Evolutionary conservation across 2,797 vertebrate species (phyloP), one percentile per base, ranked within the genome.

Genomic region (Neosalanx taihuensis): DNA sequence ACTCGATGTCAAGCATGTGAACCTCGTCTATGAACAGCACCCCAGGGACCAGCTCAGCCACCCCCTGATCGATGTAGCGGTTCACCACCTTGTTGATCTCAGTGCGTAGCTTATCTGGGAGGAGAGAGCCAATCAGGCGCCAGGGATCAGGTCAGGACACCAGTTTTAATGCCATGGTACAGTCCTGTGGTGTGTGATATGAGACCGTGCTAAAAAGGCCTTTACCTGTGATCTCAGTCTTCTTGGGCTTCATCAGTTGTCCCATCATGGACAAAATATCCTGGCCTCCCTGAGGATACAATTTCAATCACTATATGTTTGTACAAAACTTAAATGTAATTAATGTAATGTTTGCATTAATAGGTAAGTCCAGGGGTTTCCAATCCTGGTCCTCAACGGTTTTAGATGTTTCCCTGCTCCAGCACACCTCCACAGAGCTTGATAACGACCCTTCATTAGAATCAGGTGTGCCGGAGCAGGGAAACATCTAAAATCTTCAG

Each of bases 51-150:
- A 99, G 91, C 86, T 99, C 98, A 0, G 97, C 98, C 0, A 99
- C 93, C 6, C 98, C 98, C 85, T 99, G 97, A 86, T 99, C 97
- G 0, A 99, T 99, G 86, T 99, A 99, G 77, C 95, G 97, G 88
- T 99, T 99, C 83, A 99, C 98, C 85, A 99, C 97, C 79, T 99
- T 99, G 91, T 99, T 99, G 83, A 99, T 99, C 87, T 99, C 98
- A 2, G 92, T 87, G 37, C 98, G 94, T 33, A 99, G 94, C 71
- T 99, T 99, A 83, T 99, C 98, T 99, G 67, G 20, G 57, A 49
- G 0, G 13, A 7, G 5, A 33, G 60, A 51, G 7, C 6, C 31
- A 35, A 30, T 17, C 30, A 33, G 33, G n/a, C 4, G 29, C 7
- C 6, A 30, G 35, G 33, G 73, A 56, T 18, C 17, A 35, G 31